Conservation (phyloP, 2,888 invertebrate genomes). For the Falcaria lacertinaria region DNA sequence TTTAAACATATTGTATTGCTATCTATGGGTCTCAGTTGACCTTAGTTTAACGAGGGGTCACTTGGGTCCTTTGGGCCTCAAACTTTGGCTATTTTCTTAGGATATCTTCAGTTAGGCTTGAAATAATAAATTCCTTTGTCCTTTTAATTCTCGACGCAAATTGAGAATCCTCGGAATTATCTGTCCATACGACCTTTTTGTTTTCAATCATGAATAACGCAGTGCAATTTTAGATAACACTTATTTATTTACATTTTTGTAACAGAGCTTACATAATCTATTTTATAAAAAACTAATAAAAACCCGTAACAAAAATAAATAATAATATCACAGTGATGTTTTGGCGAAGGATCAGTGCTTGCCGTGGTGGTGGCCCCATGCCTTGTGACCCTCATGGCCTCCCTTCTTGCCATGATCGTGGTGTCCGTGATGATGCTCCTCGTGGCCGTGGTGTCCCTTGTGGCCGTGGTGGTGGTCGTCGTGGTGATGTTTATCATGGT, state of each 20-base stretch:
- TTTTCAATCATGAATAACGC: too few species aligned
- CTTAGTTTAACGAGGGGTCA: constrained; percentile 13
- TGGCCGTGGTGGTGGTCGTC: constrained; percentile 71
- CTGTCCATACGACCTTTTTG: too few species aligned
- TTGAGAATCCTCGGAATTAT: too few species aligned
- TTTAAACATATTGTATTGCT: constrained; percentile 26
- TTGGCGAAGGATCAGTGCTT: constrained; percentile 56
- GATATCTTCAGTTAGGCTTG: too few species aligned
- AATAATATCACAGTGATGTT: constrained; percentile 57
- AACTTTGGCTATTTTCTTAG: too few species aligned
- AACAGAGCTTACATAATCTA: constrained; percentile 29
- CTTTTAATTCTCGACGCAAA: too few species aligned
- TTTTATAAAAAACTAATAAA: constrained; percentile 41
- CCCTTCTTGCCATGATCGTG: constrained; percentile 75
- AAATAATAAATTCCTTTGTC: too few species aligned
- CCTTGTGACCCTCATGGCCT: constrained; percentile 65
- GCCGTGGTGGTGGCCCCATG: constrained; percentile 71
- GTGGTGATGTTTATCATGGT: constrained; percentile 69
- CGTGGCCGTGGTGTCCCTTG: constrained; percentile 72
- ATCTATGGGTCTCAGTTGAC: constrained; percentile 17
- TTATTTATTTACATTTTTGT: constrained; percentile 21
- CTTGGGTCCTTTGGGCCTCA: constrained; percentile 4
- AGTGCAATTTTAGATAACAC: constrained; percentile 12
- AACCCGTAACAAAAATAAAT: constrained; percentile 39
- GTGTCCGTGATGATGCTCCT: constrained; percentile 70